phyloP scores from a whole-genome alignment of 2,888 invertebrate genomes.

The Patella ulyssiponensis region DNA sequence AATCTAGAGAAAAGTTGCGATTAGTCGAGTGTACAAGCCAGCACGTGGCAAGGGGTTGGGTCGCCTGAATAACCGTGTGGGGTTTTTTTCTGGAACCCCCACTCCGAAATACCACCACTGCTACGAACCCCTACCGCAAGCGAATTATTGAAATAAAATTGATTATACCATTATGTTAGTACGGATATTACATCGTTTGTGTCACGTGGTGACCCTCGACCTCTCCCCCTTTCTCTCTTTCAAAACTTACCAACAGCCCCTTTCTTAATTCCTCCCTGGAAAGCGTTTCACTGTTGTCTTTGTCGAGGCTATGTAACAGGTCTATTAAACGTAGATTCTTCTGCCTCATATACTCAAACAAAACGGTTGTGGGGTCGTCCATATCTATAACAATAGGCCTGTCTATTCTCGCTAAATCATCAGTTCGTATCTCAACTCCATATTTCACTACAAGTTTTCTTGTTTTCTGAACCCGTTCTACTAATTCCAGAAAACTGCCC shows the following conservation, averaged over 20 bases:
- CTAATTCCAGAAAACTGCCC: conserved; percentile 45
- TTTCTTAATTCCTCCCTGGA: conserved; percentile 53
- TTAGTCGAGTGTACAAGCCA: no score
- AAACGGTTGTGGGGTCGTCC: conserved; percentile 51
- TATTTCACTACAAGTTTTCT: conserved; percentile 45
- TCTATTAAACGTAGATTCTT: conserved; percentile 57
- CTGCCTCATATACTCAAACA: conserved; percentile 57
- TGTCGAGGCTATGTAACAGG: conserved; percentile 56
- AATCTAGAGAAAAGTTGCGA: no score
- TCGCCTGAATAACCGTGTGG: no score
- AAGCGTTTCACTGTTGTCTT: conserved; percentile 57
- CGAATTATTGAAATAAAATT: no score
- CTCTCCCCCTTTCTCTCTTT: no score
- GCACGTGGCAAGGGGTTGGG: no score
- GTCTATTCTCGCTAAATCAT: conserved; percentile 44
- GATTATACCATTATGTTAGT: no score
- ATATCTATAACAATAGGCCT: conserved; percentile 51
- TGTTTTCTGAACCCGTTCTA: conserved; percentile 41
- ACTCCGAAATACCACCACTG: no score
- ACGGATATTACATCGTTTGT: no score
- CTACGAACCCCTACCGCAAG: no score
- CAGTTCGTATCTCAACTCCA: conserved; percentile 51
- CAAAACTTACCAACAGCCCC: conserved; percentile 47
- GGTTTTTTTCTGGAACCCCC: no score
- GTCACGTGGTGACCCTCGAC: no score